Evolutionary conservation across 2,113 vertebrate genomes (phyloP).

Genomic region (Lynx canadensis): DNA sequence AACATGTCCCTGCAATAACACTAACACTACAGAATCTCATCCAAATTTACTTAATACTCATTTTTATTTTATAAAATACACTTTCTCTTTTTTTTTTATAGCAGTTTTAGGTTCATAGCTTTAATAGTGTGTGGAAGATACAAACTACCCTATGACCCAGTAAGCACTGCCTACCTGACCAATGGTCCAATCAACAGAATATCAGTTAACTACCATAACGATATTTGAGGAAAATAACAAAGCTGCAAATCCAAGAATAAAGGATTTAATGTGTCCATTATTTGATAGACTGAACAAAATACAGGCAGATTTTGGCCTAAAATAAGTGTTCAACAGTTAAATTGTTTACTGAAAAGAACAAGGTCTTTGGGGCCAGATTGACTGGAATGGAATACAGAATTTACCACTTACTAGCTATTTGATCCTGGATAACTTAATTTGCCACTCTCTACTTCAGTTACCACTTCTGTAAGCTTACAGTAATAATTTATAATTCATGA

Average conservation of each 20-base stretch:
- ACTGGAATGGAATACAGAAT: neutral
- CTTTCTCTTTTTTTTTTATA: neutral
- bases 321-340: neutral
- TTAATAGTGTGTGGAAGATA: neutral
- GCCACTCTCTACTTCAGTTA: neutral
- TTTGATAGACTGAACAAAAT: neutral
- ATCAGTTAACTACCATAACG: neutral
- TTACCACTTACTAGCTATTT: neutral
- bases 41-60: neutral
- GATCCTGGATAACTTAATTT: neutral
- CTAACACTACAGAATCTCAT: neutral
- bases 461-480: neutral
- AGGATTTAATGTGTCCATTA: neutral
- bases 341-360: neutral
- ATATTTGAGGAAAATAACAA: neutral
- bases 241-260: neutral
- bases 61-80: neutral
- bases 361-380: neutral
- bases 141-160: too few species aligned
- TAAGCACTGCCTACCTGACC: neutral
- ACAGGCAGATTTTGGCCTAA: neutral
- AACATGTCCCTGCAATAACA: neutral
- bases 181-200: neutral
- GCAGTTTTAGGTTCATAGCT: neutral
- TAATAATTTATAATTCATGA: neutral